These are phyloP conservation scores for Rhinopomastus cyanomelas DNA, from an alignment of 2,113 vertebrate species.

Conservation along the genomic window DNA sequence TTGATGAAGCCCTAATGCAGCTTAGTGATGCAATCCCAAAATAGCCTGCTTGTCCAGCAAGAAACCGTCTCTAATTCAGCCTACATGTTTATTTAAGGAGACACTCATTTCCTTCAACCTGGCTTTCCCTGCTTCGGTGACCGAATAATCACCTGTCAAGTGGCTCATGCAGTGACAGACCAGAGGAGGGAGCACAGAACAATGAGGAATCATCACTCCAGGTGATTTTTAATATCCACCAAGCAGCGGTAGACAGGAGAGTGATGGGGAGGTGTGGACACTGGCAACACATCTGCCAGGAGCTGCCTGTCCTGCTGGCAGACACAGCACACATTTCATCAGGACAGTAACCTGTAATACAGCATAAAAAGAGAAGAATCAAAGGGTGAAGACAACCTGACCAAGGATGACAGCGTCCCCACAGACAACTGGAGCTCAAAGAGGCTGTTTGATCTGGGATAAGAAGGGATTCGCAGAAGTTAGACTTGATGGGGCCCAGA, in stretches of 20 bases:
- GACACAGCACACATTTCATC: rapidly evolving
- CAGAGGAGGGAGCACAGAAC: not conserved
- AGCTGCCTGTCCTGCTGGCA: not conserved
- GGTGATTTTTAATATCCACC: constrained; percentile 47
- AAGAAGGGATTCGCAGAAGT: not conserved
- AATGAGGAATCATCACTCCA: not conserved
- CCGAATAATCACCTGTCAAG: constrained; percentile 36
- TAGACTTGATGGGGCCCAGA: not conserved
- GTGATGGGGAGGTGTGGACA: not conserved
- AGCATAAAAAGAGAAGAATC: not conserved
- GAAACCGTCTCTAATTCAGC: not conserved
- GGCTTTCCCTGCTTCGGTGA: not conserved
- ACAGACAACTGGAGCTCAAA: not conserved
- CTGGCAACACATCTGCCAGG: not conserved
- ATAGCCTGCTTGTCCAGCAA: not conserved
- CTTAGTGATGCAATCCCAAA: not conserved
- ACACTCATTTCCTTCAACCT: not conserved
- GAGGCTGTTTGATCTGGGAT: not conserved
- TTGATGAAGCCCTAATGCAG: not conserved
- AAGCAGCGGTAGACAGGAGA: not conserved
- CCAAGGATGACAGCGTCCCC: not conserved
- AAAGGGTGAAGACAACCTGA: not conserved
- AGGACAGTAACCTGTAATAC: not conserved
- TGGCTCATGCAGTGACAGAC: not conserved
- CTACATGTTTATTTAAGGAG: not conserved